phyloP scores from a whole-genome alignment of 1,140 invertebrate genomes.

The Frieseomelitta varia region DNA sequence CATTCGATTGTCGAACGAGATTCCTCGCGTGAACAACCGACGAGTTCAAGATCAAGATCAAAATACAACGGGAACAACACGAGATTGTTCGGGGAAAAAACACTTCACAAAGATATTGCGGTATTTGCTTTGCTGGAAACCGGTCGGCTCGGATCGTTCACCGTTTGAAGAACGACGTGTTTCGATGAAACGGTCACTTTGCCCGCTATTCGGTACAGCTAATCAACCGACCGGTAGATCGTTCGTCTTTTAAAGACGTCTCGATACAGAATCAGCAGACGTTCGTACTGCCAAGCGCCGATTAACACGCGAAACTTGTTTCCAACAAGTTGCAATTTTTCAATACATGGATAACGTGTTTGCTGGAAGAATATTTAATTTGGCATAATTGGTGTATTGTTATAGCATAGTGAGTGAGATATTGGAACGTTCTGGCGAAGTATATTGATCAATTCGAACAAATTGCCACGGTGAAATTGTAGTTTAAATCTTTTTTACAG shows the following conservation, averaged over 20 bases:
- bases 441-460: background rate
- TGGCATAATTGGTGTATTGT: background rate
- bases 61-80: background rate
- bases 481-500: slow-evolving; percentile 26
- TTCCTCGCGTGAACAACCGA: too few species aligned
- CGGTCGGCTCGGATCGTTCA: slow-evolving; percentile 68
- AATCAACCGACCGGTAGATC: slow-evolving; percentile 2
- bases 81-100: slow-evolving; percentile 19
- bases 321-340: background rate
- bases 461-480: background rate
- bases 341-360: background rate
- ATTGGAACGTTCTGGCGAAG: background rate
- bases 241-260: slow-evolving; percentile 27
- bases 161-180: slow-evolving; percentile 29
- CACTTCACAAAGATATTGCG: slow-evolving; percentile 58
- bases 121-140: slow-evolving; percentile 61
- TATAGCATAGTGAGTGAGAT: background rate
- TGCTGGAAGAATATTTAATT: background rate
- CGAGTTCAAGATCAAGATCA: background rate
- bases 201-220: background rate
- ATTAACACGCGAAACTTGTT: background rate
- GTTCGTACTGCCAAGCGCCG: background rate
- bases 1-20: background rate
- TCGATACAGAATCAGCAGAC: slow-evolving; percentile 9
- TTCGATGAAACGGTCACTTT: slow-evolving; percentile 35